These are phyloP conservation scores for Agrypnus murinus DNA, from an alignment of 2,888 invertebrate species.

Conservation along the genomic window DNA sequence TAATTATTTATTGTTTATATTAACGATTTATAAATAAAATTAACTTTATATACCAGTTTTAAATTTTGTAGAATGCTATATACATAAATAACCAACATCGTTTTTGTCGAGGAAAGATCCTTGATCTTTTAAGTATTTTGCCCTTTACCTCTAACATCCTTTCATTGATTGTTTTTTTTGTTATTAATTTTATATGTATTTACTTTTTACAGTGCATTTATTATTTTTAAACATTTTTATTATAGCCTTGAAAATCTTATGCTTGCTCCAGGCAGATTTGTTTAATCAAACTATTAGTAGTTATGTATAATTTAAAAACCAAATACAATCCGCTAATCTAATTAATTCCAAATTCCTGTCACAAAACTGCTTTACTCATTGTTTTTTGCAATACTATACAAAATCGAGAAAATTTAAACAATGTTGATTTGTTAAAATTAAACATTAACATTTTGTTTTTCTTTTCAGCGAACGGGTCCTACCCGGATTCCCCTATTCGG, in stretches of 20 bases:
- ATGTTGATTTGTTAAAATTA: too few species aligned
- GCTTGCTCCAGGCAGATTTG: slow-evolving; percentile 13
- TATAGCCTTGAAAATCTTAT: slow-evolving; percentile 11
- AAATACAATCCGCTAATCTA: neutral
- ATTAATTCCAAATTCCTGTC: slow-evolving; percentile 16
- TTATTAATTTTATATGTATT: too few species aligned
- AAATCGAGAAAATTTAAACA: too few species aligned
- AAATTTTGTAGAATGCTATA: too few species aligned
- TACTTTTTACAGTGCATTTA: neutral
- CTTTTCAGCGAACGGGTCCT: slow-evolving; percentile 61
- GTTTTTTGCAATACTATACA: too few species aligned
- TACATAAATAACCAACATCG: too few species aligned
- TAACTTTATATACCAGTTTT: too few species aligned
- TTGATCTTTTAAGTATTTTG: slow-evolving; percentile 5
- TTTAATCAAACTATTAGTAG: slow-evolving; percentile 20
- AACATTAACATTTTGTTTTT: slow-evolving; percentile 4
- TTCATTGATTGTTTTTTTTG: slow-evolving; percentile 1
- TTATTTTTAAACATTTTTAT: neutral
- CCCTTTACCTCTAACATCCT: neutral
- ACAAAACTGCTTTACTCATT: neutral
- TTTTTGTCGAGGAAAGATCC: neutral
- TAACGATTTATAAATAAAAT: too few species aligned
- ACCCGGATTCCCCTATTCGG: slow-evolving; percentile 67
- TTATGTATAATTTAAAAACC: neutral
- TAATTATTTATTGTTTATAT: too few species aligned